Evolutionary conservation across 2,797 vertebrate genomes (phyloP).

Genomic region (Chelmon rostratus): DNA sequence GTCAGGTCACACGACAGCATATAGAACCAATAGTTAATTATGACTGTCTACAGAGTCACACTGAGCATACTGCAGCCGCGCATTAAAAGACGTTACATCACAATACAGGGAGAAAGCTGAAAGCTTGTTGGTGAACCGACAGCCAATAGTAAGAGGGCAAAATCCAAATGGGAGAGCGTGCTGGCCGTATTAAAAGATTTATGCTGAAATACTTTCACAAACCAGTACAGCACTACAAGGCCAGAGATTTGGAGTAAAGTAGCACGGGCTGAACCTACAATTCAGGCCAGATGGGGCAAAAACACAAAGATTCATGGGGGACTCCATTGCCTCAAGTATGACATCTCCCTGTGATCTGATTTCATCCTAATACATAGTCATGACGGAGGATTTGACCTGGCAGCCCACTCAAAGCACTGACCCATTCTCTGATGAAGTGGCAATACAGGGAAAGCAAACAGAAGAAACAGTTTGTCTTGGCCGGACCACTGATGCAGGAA

Average conservation of each 20-base stretch:
- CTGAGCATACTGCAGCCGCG: slow-evolving; percentile 5
- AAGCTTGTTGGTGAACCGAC: slow-evolving; percentile 3
- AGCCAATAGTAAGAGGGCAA: slow-evolving; percentile 46
- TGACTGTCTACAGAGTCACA: slow-evolving; percentile 17
- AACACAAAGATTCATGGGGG: slow-evolving; percentile 29
- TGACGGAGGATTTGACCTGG: slow-evolving; percentile 56
- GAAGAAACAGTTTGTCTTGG: slow-evolving; percentile 55
- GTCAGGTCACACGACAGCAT: background rate
- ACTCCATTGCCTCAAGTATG: slow-evolving; percentile 22
- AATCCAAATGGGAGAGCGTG: slow-evolving; percentile 47
- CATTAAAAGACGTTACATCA: slow-evolving; percentile 38
- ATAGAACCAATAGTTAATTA: slow-evolving; percentile 14
- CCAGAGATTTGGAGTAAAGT: slow-evolving; percentile 52
- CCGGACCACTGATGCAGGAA: slow-evolving; percentile 30
- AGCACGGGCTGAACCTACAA: slow-evolving; percentile 43
- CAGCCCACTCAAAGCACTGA: slow-evolving; percentile 57
- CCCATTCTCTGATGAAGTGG: slow-evolving; percentile 51
- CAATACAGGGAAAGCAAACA: slow-evolving; percentile 49
- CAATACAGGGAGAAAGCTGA: slow-evolving; percentile 26
- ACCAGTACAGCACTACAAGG: slow-evolving; percentile 43
- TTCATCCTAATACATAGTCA: slow-evolving; percentile 51
- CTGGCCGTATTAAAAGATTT: slow-evolving; percentile 64
- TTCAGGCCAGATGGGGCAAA: slow-evolving; percentile 42
- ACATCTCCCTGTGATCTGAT: slow-evolving; percentile 47
- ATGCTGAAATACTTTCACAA: slow-evolving; percentile 52